Evolutionary conservation across 2,797 vertebrate genomes (phyloP), one percentile per base, ranked within the genome.

Genomic region (Cercopithecus diana): DNA sequence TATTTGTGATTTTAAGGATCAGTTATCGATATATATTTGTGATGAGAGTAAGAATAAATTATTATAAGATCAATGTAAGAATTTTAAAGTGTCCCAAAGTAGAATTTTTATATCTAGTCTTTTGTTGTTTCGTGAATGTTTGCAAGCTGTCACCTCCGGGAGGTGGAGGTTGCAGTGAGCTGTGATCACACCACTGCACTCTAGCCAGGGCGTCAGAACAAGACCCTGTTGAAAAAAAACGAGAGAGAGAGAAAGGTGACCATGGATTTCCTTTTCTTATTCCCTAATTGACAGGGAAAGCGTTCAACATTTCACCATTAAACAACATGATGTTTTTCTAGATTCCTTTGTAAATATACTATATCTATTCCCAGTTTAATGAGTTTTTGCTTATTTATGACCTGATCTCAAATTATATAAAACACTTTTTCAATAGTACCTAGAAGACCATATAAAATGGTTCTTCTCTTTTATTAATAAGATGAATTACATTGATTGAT

Each of bases 1-100:
- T n/a, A 22, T 90, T 83, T 91, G 3, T 91, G 43, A 83, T 92
- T 67, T 86, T 87, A 94, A 90, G 30, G 28, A 75, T 87, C 19
- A 28, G 8, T 95, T 90, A 58, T 81, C 7, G 2, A 50, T 83
- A 80, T 85, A n/a, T 48, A 86, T 83, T 86, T 96, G 67, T 82
- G 48, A 64, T 80, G 55, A 84, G 61, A 86, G 30, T 61, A 96
- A 61, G 52, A 58, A 30, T 86, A 73, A 73, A 50, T 96, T 39
- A 70, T 61, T 90, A 22, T 88, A 87, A 43, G 80, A 86, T 72
- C 14, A 19, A 33, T 81, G 87, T 77, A 81, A 80, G 48, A 87
- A 82, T 84, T 93, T 52, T 2, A 61, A 36, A 93, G 73, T 90
- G 58, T 5, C 4, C 75, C 83, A 33, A 73, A 92, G 50, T 88